Conservation (phyloP, 2,888 invertebrate genomes). For the Trichopoda pennipes region DNA sequence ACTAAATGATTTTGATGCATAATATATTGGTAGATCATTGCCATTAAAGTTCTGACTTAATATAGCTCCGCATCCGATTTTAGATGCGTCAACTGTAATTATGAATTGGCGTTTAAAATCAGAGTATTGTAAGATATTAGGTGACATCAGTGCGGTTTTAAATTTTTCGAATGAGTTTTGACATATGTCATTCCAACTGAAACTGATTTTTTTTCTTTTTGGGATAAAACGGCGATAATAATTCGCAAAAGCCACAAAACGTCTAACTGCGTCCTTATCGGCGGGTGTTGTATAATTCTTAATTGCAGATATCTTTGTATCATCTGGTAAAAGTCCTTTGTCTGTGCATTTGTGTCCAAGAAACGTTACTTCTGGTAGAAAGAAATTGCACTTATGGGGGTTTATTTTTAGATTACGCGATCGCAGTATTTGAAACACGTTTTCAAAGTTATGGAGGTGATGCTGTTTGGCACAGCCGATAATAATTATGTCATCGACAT, state of each 20-base stretch:
- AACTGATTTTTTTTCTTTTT: conserved; percentile 4
- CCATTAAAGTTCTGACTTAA: too few species aligned
- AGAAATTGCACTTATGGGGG: conserved; percentile 14
- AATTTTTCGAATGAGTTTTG: neutral
- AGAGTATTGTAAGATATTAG: too few species aligned
- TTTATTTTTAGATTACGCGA: conserved; percentile 43
- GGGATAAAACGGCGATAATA: conserved; percentile 34
- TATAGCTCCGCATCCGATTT: too few species aligned
- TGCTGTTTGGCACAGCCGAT: conserved; percentile 32
- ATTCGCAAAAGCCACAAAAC: conserved; percentile 42
- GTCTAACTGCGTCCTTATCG: too few species aligned
- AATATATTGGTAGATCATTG: too few species aligned
- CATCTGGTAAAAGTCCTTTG: conserved; percentile 49
- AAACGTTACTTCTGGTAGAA: conserved; percentile 46
- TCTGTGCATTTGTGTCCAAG: conserved; percentile 48
- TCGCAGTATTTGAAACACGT: conserved; percentile 43
- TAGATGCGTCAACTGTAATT: too few species aligned
- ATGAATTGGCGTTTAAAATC: too few species aligned
- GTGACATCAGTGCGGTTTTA: too few species aligned
- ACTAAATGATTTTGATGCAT: too few species aligned
- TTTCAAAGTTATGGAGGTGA: conserved; percentile 40
- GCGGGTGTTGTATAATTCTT: conserved; percentile 13
- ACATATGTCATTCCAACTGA: conserved; percentile 9
- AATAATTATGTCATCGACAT: conserved; percentile 70
- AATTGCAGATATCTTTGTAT: conserved; percentile 24